Base-by-base conservation (phyloP, 2,888 invertebrate species). In the Xylota sylvarum region DNA sequence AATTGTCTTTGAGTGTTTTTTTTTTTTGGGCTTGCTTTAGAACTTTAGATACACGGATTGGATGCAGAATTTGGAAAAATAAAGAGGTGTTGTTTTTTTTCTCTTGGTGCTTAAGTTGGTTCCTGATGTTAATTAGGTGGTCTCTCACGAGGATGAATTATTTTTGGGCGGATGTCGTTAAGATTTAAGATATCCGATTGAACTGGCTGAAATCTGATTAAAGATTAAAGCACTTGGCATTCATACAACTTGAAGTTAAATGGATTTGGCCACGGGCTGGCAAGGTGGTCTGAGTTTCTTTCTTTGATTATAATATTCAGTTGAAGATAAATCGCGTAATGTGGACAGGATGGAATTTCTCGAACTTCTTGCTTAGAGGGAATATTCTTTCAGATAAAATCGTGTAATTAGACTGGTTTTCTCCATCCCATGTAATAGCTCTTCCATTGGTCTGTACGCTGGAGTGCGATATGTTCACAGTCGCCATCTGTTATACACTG, bases 61-160 rank as follows among this genome's bases (percentile, higher is more conserved):
- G 19, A 60, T 60, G 60, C 60, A 60, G 40, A 43, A 60, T 9
- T 60, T 43, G n/a, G n/a, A 60, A 12, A n/a, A n/a, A 52, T n/a
- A n/a, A 30, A 2, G 14, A 17, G 17, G 9, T 35, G 17, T 32
- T n/a, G n/a, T n/a, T n/a, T n/a, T n/a, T n/a, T 14, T 12, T 12
- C 5, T 43, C 6, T 60, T 12, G 17, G 12, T 37, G 35, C 9
- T 56, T 17, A n/a, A n/a, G 37, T 58, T 40, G 50, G 50, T 65
- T 65, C 19, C 19, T 65, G 35, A 65, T 65, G 32, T 65, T 35
- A 50, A 48, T 67, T 67, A 52, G 19, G 12, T 40, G 7, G 17
- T 5, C 6, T 74, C 74, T 40, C 62, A 64, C 64, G 62, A 74
- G 74, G 74, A 74, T 74, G 43, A 19, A 46, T 55, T 64, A 55